Evolutionary conservation across 2,797 vertebrate genomes (phyloP).

Genomic region (Apogon talboti): DNA sequence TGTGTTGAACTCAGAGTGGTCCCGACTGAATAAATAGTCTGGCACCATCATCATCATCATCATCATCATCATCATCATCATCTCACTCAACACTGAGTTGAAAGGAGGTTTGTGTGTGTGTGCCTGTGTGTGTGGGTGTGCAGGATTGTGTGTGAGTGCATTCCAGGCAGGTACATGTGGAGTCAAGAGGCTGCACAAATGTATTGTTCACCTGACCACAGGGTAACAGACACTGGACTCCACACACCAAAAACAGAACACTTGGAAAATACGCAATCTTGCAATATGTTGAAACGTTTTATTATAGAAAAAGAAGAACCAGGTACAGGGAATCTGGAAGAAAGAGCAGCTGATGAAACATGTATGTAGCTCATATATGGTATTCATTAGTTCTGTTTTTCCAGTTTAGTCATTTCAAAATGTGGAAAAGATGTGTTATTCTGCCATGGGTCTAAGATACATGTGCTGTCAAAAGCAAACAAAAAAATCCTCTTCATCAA

Average conservation of each 20-base stretch:
- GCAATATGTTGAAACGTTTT: no score
- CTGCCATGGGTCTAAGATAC: no score
- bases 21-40: slow-evolving; percentile 29
- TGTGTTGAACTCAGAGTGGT: slow-evolving; percentile 4
- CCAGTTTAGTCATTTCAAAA: no score
- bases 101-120: slow-evolving; percentile 34
- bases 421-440: no score
- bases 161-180: slow-evolving; percentile 46
- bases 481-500: no score
- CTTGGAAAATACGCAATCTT: no score
- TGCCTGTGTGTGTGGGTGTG: slow-evolving; percentile 17
- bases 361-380: no score
- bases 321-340: no score
- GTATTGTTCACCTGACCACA: slow-evolving; percentile 45
- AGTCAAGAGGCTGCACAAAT: slow-evolving; percentile 39
- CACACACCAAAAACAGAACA: not conserved
- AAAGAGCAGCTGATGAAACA: no score
- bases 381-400: no score
- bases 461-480: no score
- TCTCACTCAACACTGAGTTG: slow-evolving; percentile 47
- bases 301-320: no score
- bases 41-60: slow-evolving; percentile 31
- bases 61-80: slow-evolving; percentile 28
- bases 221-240: slow-evolving; percentile 25
- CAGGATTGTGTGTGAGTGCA: slow-evolving; percentile 7